Evolutionary conservation across 1,140 invertebrate species (phyloP).

Genomic region (Ips typographus): DNA sequence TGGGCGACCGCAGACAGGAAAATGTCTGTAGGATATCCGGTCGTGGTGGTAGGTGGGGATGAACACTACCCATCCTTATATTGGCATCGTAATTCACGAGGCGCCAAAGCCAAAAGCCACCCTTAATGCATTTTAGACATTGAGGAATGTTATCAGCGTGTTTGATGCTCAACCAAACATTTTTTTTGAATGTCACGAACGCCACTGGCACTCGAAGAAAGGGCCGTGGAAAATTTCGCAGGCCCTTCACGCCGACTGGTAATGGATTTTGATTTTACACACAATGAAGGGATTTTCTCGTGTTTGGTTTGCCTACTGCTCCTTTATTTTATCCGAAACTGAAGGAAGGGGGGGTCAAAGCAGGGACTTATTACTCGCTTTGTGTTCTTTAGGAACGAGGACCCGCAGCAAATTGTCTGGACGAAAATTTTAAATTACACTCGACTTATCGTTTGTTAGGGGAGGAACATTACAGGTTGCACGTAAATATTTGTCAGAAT

Average conservation of each 20-base stretch:
- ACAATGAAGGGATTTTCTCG: conserved; percentile 46
- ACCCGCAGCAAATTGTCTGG: neutral
- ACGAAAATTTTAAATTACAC: neutral
- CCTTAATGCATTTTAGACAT: too few species aligned
- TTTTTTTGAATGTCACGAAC: neutral
- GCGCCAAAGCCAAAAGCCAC: too few species aligned
- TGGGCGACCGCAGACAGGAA: conserved; percentile 27
- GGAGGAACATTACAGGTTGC: neutral
- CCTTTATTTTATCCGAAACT: conserved; percentile 36
- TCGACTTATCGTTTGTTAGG: too few species aligned
- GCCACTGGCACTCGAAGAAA: conserved; percentile 39
- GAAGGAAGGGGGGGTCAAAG: neutral
- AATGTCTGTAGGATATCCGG: conserved; percentile 5
- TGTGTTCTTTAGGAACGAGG: neutral
- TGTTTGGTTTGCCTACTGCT: conserved; percentile 42
- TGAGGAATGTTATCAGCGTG: too few species aligned
- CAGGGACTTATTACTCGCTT: conserved; percentile 1
- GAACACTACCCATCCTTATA: too few species aligned
- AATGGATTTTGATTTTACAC: conserved; percentile 52
- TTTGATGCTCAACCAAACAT: too few species aligned
- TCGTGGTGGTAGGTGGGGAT: too few species aligned
- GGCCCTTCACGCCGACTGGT: conserved; percentile 39
- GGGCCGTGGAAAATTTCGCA: conserved; percentile 44
- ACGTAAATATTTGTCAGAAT: neutral
- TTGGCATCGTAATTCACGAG: too few species aligned